Base-by-base conservation (phyloP, 2,797 vertebrate genomes). In the Benthosema pterotum region DNA sequence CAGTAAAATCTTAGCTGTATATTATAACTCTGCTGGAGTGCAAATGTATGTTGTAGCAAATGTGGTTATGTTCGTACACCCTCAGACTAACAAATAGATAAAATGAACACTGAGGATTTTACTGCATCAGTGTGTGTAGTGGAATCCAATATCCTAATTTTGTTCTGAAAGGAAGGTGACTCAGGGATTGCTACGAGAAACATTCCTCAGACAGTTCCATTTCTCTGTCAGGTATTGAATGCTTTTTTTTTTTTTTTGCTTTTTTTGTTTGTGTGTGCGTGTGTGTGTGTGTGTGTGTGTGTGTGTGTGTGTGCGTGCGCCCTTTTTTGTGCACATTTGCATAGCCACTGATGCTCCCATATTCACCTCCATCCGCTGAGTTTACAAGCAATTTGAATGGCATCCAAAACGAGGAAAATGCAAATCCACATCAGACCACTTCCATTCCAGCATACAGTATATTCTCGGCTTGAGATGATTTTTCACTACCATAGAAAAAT, bases 341-440 rank as follows among this genome's bases (percentile, higher is more conserved):
- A 50, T 42, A 45, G 6, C 15, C 13, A 3, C 17, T 11, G 18
- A 3, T 7, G 9, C 45, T 48, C 43, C 11, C n/a, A 16, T 56
- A 11, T n/a, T 19, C 18, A 11, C 16, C 45, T 43, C 7, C 11
- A n/a, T 59, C 46, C 19, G 19, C 48, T 22, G 25, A 51, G 42
- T 16, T 18, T 42, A 42, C 32, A 51, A 51, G 18, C 22, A n/a
- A 52, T 71, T 77, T 65, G 60, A 72, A 73, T 77, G 50, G 51
- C 56, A 69, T 63, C 62, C 64, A 78, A 69, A 60, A 56, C 72
- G 60, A 54, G 66, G 69, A 72, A 51, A 28, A 71, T 76, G 64
- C 73, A 76, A 67, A 78, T 64, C 49, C 48, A 25, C 17, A 16
- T 19, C 16, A 12, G 14, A 3, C 7, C 56, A 42, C 38, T 25